phyloP scores from a whole-genome alignment of 2,113 vertebrate species.

The Proteles cristata region DNA sequence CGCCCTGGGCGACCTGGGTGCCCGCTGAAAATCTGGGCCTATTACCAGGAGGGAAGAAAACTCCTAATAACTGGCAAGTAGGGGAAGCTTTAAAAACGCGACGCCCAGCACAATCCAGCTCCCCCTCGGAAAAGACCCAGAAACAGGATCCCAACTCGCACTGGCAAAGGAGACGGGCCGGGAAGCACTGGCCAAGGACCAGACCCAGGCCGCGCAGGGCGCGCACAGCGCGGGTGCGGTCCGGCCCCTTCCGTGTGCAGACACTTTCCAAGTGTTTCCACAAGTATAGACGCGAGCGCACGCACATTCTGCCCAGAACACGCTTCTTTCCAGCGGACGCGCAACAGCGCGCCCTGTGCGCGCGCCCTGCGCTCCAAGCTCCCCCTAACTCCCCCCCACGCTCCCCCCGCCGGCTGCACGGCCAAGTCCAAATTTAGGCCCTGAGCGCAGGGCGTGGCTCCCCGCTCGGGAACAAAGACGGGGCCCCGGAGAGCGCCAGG shows the following conservation, averaged over 20 bases:
- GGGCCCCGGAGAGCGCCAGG: fast-evolving
- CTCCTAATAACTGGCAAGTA: background rate
- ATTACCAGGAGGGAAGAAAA: background rate
- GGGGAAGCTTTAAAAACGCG: background rate
- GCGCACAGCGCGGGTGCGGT: fast-evolving
- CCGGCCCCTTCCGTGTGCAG: fast-evolving
- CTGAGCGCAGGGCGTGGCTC: background rate
- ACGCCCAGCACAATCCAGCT: background rate
- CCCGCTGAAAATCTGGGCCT: background rate
- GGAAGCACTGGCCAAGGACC: no score
- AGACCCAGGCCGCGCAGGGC: fast-evolving
- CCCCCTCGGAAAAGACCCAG: background rate
- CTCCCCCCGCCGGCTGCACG: background rate
- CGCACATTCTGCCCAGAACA: fast-evolving
- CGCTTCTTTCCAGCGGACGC: fast-evolving
- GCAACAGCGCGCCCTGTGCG: fast-evolving
- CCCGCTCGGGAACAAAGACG: background rate
- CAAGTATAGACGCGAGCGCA: fast-evolving
- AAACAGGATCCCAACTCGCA: background rate
- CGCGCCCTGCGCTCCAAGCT: fast-evolving
- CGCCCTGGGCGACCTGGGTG: fast-evolving
- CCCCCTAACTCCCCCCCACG: background rate
- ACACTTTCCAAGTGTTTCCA: fast-evolving
- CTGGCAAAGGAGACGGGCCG: fast-evolving
- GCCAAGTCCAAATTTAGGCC: conserved; percentile 38